A percentile compares a stretch with the other conserved stretches of the same genome.
These are phyloP conservation scores for Morone saxatilis DNA, from an alignment of 2,113 vertebrate genomes.

Conservation along the genomic window DNA sequence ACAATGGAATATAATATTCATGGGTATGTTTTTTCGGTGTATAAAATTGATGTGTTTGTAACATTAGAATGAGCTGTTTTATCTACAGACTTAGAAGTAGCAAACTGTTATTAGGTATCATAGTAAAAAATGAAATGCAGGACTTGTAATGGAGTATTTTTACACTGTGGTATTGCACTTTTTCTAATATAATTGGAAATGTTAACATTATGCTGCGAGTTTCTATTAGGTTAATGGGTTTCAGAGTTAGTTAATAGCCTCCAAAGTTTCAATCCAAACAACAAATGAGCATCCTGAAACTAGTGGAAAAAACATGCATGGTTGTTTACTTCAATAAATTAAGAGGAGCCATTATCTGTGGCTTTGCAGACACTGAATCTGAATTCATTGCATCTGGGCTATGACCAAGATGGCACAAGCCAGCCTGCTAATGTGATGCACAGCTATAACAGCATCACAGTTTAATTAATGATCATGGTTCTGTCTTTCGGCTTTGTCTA, in stretches of 20 bases:
- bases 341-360: constrained; percentile 53
- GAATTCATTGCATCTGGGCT: constrained; percentile 54
- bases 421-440: constrained; percentile 52
- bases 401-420: constrained; percentile 54
- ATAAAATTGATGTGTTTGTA: no score
- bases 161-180: background rate
- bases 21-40: no score
- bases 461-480: constrained; percentile 66
- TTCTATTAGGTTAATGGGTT: background rate
- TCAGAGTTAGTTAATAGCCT: background rate
- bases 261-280: background rate
- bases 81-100: no score
- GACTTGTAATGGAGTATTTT: background rate
- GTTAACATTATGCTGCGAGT: background rate
- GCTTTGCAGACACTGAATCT: constrained; percentile 58
- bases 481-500: constrained; percentile 64
- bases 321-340: constrained; percentile 26
- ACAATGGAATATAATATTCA: no score
- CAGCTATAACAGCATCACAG: constrained; percentile 44
- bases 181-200: background rate
- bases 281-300: constrained; percentile 1
- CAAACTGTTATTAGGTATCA: no score
- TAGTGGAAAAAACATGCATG: background rate
- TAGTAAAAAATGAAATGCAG: no score
- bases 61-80: no score